These are phyloP conservation scores for Crotalus horridus DNA, from an alignment of 2,113 vertebrate species.

Conservation along the genomic window DNA sequence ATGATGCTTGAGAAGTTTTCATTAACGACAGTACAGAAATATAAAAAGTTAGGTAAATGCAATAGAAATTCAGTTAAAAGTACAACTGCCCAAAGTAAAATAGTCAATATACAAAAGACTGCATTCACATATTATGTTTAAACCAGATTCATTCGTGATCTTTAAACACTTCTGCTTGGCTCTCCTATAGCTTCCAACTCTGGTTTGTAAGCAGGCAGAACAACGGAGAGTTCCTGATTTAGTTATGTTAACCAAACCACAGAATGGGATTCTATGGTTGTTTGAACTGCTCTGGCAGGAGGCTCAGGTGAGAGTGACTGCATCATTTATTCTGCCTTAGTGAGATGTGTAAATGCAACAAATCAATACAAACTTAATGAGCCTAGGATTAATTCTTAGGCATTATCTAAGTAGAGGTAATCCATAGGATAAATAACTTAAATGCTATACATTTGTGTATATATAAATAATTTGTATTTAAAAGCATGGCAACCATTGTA, in stretches of 20 bases:
- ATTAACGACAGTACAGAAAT: constrained; percentile 25
- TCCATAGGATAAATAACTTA: constrained; percentile 73
- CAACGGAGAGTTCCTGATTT: not conserved
- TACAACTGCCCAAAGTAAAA: constrained; percentile 41
- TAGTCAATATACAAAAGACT: constrained; percentile 28
- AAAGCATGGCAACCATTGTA: constrained; percentile 54
- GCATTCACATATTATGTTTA: not conserved
- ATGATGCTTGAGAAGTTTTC: constrained; percentile 33
- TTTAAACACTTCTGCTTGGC: not conserved
- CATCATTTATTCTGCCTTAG: not conserved
- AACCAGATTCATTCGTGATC: not conserved
- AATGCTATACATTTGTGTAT: constrained; percentile 72
- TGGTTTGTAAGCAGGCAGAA: not conserved
- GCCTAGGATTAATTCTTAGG: constrained; percentile 50
- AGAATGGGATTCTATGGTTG: not conserved
- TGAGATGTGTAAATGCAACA: not conserved
- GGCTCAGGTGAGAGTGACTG: not conserved
- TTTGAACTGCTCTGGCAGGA: not conserved
- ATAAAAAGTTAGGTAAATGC: constrained; percentile 7
- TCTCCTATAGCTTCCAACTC: not conserved
- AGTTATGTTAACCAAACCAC: not conserved
- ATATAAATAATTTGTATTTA: constrained; percentile 75
- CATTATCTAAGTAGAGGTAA: constrained; percentile 50
- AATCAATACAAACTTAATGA: constrained; percentile 3
- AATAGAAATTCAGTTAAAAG: constrained; percentile 55